phyloP scores from a whole-genome alignment of 2,113 vertebrate species.

The Sturnira hondurensis region DNA sequence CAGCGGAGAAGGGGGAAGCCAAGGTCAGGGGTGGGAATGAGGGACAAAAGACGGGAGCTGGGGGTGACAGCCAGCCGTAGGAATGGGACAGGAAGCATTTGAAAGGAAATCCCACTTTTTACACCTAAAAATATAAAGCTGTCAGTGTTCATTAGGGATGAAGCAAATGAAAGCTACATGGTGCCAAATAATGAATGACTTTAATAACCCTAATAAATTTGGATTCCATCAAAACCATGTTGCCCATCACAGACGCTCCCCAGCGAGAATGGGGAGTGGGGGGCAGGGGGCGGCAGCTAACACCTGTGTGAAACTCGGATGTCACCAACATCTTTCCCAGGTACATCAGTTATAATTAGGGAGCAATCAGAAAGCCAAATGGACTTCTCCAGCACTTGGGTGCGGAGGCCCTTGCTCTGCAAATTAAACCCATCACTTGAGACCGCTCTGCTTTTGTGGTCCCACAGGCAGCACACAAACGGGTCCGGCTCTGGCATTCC shows the following conservation, averaged over 20 bases:
- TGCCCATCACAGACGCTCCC: constrained; percentile 54
- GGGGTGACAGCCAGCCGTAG: background rate
- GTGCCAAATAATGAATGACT: constrained; percentile 81
- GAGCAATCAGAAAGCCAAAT: constrained; percentile 74
- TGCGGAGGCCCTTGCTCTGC: constrained; percentile 61
- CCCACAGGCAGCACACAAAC: constrained; percentile 68
- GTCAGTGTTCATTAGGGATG: constrained; percentile 70
- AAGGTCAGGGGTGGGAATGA: background rate
- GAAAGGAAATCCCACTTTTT: constrained; percentile 56
- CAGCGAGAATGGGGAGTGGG: constrained; percentile 5
- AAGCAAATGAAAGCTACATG: constrained; percentile 64
- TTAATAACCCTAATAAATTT: constrained; percentile 81
- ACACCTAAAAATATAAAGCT: constrained; percentile 76
- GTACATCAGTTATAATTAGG: constrained; percentile 82
- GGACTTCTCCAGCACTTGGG: constrained; percentile 72
- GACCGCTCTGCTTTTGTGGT: constrained; percentile 72
- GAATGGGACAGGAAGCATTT: constrained; percentile 37
- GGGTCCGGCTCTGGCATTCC: constrained; percentile 71
- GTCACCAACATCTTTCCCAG: constrained; percentile 74
- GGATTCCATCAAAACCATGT: constrained; percentile 77
- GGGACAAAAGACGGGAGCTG: background rate
- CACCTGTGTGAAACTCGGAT: constrained; percentile 54
- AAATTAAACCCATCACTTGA: constrained; percentile 80
- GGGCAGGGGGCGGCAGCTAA: background rate
- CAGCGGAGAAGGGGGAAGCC: background rate